These are phyloP conservation scores for Octodon degus DNA, from an alignment of 2,113 vertebrate genomes.

Conservation along the genomic window DNA sequence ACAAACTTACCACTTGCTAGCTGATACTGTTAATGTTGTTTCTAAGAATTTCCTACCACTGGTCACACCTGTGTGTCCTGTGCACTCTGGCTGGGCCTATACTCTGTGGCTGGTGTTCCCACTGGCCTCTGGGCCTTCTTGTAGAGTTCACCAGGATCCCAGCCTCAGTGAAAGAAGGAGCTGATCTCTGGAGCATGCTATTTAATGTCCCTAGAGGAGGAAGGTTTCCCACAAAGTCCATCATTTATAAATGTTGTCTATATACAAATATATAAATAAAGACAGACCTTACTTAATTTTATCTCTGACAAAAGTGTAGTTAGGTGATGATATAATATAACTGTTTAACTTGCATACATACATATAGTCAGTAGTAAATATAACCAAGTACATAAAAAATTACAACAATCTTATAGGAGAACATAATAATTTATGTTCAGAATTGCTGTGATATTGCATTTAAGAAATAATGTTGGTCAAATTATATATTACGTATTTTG, in stretches of 20 bases:
- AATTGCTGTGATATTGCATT: neutral
- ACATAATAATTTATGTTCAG: neutral
- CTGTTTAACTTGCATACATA: neutral
- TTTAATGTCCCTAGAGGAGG: neutral
- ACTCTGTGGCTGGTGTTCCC: too few species aligned
- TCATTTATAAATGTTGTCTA: neutral
- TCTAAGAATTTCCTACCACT: too few species aligned
- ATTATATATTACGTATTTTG: neutral
- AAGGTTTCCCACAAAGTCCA: neutral
- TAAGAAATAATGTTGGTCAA: neutral
- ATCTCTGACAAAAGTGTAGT: neutral
- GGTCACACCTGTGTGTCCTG: too few species aligned
- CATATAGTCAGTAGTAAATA: neutral
- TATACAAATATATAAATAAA: neutral
- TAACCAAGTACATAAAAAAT: neutral
- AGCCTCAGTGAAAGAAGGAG: too few species aligned
- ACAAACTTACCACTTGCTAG: too few species aligned
- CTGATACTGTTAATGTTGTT: too few species aligned
- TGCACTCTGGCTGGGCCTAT: too few species aligned
- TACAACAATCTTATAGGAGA: neutral
- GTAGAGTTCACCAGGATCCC: too few species aligned
- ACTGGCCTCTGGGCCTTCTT: too few species aligned
- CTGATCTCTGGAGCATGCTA: neutral
- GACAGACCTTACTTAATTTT: neutral
- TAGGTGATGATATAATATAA: neutral